These are phyloP conservation scores for Protophormia terraenovae DNA, from an alignment of 2,888 invertebrate species.

Conservation along the genomic window DNA sequence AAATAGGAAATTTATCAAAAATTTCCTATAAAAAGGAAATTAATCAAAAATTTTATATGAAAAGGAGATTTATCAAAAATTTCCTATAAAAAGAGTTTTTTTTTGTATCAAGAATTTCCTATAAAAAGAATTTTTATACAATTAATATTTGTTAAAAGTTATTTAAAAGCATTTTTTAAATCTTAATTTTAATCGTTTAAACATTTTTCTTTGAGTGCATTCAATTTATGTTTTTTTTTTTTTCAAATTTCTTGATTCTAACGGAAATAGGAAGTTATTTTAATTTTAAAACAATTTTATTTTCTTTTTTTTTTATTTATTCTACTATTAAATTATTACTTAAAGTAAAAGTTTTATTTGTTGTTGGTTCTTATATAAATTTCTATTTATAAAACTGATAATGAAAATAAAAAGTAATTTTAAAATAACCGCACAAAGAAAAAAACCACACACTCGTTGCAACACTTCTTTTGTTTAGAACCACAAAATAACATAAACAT, in stretches of 20 bases:
- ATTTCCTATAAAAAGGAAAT: no score
- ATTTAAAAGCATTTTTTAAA: no score
- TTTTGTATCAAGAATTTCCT: no score
- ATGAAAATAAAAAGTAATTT: constrained; percentile 15
- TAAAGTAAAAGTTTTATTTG: constrained; percentile 3
- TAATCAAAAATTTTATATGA: no score
- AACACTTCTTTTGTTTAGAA: neutral
- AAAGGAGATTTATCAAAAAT: no score
- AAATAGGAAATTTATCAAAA: no score
- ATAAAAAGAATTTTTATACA: no score
- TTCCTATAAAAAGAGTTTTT: no score
- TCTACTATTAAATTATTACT: neutral
- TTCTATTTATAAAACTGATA: neutral
- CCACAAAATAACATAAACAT: constrained; percentile 6
- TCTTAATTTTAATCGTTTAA: no score
- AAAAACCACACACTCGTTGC: constrained; percentile 20
- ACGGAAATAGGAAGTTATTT: constrained; percentile 34
- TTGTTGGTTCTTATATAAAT: neutral
- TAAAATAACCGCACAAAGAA: no score
- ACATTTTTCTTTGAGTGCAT: no score
- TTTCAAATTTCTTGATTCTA: neutral
- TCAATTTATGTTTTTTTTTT: neutral
- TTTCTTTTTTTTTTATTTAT: neutral
- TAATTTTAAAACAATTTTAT: neutral
- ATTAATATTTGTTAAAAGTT: no score